A percentile compares a stretch with the other conserved stretches of the same genome.
These are phyloP conservation scores for Acleris laterana DNA, from an alignment of 2,888 invertebrate species.

Conservation along the genomic window DNA sequence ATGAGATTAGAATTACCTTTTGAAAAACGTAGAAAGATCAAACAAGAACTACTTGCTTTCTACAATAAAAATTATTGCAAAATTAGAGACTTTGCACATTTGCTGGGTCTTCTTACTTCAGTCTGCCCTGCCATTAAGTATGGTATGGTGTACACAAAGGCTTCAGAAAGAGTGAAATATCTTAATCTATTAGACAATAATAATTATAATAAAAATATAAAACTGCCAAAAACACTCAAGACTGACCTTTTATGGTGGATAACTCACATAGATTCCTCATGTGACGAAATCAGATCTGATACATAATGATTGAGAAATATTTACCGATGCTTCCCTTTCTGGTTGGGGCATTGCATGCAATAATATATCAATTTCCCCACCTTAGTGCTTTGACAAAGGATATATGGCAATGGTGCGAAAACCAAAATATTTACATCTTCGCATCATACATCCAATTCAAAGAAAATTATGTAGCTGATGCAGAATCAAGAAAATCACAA, in stretches of 20 bases:
- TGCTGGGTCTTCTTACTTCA: conserved; percentile 2
- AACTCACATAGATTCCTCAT: neutral
- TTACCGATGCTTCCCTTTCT: neutral
- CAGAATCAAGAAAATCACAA: conserved; percentile 10
- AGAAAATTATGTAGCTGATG: conserved; percentile 4
- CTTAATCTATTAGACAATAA: neutral
- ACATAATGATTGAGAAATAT: conserved; percentile 4
- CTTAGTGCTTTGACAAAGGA: neutral
- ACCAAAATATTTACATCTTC: neutral
- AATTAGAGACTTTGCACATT: conserved; percentile 7
- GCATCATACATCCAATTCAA: conserved; percentile 4
- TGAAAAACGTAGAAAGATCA: neutral
- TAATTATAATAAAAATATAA: conserved; percentile 7
- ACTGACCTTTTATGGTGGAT: conserved; percentile 10
- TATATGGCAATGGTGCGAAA: conserved; percentile 11
- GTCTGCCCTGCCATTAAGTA: conserved; percentile 5
- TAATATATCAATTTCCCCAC: neutral
- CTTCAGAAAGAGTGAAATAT: conserved; percentile 8
- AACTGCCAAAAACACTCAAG: neutral
- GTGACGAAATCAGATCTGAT: neutral
- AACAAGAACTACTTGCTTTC: neutral
- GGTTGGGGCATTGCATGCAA: conserved; percentile 6
- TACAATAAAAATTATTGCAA: neutral
- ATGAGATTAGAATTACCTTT: neutral
- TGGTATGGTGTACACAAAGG: conserved; percentile 7